phyloP scores from a whole-genome alignment of 2,888 invertebrate genomes.

The Mythimna impura region DNA sequence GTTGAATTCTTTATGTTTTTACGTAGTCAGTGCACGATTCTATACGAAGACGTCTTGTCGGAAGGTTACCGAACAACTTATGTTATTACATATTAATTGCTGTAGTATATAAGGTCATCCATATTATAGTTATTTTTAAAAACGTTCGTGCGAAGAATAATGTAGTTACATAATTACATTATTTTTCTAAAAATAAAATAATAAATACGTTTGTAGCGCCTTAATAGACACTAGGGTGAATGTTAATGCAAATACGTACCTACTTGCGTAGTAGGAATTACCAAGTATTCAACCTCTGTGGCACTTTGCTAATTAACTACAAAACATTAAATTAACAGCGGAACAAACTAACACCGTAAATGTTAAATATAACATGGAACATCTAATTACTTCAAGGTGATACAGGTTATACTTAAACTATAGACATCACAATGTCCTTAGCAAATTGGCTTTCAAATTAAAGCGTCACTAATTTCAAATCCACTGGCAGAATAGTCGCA shows the following conservation, averaged over 20 bases:
- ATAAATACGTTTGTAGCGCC: not conserved
- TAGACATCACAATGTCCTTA: not conserved
- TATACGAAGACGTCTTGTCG: slow-evolving; percentile 13
- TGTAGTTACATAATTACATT: not conserved
- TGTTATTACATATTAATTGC: slow-evolving; percentile 42
- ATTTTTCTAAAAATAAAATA: slow-evolving; percentile 13
- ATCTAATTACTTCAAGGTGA: slow-evolving; percentile 54
- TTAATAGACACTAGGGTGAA: not conserved
- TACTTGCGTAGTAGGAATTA: not conserved
- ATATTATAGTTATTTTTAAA: slow-evolving; percentile 21
- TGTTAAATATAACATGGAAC: slow-evolving; percentile 28
- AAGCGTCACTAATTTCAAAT: not conserved
- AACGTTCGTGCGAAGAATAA: slow-evolving; percentile 20
- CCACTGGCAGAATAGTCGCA: too few species aligned
- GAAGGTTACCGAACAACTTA: slow-evolving; percentile 33
- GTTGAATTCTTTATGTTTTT: slow-evolving; percentile 1
- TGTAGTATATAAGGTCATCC: slow-evolving; percentile 31
- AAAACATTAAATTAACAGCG: slow-evolving; percentile 28
- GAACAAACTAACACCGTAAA: slow-evolving; percentile 45
- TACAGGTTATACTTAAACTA: slow-evolving; percentile 11
- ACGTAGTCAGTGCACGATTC: slow-evolving; percentile 21
- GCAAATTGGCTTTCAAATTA: not conserved
- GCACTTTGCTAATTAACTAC: slow-evolving; percentile 35
- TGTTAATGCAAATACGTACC: not conserved
- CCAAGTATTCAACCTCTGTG: slow-evolving; percentile 4